These are phyloP conservation scores for Pterobdella sp. DNA, from an alignment of 2,888 invertebrate species.

Conservation along the genomic window DNA sequence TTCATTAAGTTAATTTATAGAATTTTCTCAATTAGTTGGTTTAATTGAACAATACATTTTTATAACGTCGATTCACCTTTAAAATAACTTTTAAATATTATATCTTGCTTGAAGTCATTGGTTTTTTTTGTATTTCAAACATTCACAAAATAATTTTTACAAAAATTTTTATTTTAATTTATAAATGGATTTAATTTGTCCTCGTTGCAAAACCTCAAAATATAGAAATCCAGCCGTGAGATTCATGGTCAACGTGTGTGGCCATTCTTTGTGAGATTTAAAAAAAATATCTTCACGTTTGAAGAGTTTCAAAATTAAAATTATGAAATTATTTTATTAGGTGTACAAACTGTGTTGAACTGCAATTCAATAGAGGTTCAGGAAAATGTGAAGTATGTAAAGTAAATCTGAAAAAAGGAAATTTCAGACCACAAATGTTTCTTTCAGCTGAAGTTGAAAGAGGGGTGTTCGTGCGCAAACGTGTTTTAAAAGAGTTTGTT, in stretches of 20 bases:
- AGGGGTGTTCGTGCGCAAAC: constrained; percentile 5
- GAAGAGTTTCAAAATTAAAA: neutral
- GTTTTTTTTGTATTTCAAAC: too few species aligned
- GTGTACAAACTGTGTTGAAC: constrained; percentile 93
- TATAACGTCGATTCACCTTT: too few species aligned
- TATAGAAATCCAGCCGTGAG: constrained; percentile 34
- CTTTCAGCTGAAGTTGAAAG: constrained; percentile 23
- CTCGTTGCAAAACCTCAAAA: constrained; percentile 36
- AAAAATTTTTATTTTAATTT: neutral
- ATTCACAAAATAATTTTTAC: neutral
- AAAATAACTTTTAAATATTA: too few species aligned
- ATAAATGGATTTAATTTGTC: constrained; percentile 30
- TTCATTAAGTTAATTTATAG: too few species aligned
- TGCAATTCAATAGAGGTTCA: constrained; percentile 86
- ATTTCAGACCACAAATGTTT: constrained; percentile 86
- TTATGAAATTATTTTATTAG: constrained; percentile 38
- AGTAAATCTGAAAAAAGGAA: constrained; percentile 74
- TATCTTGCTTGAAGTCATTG: too few species aligned
- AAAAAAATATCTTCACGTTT: neutral
- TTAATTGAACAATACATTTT: too few species aligned
- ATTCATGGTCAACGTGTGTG: constrained; percentile 36
- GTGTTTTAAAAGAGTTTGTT: constrained; percentile 10
- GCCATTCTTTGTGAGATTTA: constrained; percentile 35
- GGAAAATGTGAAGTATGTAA: constrained; percentile 90
- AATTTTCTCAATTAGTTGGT: too few species aligned